Conservation (phyloP, 1,140 invertebrate species). For the Cherax destructor region DNA sequence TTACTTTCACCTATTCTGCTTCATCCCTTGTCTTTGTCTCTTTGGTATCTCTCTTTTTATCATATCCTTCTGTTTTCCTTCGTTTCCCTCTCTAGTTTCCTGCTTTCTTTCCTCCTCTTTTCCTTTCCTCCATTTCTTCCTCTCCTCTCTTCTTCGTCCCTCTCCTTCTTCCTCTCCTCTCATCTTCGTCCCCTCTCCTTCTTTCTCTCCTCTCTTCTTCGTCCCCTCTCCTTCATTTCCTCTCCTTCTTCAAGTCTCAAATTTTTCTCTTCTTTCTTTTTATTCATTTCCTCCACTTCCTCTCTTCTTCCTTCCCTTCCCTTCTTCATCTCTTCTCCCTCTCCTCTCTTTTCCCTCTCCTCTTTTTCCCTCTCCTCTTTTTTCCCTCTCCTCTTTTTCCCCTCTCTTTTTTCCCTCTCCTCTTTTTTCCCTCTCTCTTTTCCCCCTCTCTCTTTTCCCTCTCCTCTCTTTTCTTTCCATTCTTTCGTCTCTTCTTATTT, state of each 20-base stretch:
- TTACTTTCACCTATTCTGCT: neutral
- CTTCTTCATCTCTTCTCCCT: no score
- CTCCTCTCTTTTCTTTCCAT: neutral
- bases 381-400: no score
- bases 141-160: neutral
- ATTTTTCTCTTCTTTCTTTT: no score
- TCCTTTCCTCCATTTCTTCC: neutral
- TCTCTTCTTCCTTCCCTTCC: neutral
- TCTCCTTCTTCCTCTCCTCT: neutral
- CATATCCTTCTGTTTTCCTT: neutral
- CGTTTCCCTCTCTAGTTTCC: neutral
- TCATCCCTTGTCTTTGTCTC: neutral
- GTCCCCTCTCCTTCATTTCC: neutral
- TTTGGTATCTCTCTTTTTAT: no score
- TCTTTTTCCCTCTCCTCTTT: no score
- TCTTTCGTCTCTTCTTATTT: neutral
- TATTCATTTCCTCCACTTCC: no score
- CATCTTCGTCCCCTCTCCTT: neutral
- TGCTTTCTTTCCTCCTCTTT: neutral
- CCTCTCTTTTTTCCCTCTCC: no score
- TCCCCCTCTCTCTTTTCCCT: no score
- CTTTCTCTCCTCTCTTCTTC: neutral
- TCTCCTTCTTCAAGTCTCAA: no score
- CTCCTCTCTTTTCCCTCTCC: no score
- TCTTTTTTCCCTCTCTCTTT: no score